Percentiles rank a stretch among this genome's conserved stretches.
Evolutionary conservation across 1,140 invertebrate genomes (phyloP).

Genomic region (Nylanderia fulva): DNA sequence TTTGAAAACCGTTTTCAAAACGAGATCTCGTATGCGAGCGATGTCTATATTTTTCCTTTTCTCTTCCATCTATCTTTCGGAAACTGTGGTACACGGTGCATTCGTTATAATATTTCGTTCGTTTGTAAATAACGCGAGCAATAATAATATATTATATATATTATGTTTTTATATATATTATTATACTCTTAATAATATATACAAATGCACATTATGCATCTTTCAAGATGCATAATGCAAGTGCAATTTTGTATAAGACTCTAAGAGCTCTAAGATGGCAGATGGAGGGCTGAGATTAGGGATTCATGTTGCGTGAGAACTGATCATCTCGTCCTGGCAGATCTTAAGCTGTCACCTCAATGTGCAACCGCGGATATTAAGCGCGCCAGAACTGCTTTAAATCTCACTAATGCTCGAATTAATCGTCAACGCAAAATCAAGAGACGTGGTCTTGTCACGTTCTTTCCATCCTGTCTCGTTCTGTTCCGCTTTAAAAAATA

Average conservation of each 20-base stretch:
- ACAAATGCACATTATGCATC: background rate
- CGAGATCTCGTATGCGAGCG: background rate
- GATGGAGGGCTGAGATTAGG: background rate
- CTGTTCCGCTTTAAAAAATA: too few species aligned
- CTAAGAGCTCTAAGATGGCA: background rate
- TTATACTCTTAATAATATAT: background rate
- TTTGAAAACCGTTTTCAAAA: constrained; percentile 29
- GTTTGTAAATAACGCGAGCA: background rate
- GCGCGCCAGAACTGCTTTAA: background rate
- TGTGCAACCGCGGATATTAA: background rate
- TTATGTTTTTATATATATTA: too few species aligned
- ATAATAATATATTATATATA: too few species aligned
- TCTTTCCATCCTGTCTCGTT: too few species aligned
- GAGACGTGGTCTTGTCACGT: too few species aligned
- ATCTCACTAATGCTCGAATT: constrained; percentile 25
- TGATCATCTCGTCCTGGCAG: background rate
- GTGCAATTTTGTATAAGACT: background rate
- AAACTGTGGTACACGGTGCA: background rate
- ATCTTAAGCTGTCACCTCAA: background rate
- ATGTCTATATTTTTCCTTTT: background rate
- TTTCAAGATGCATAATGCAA: background rate
- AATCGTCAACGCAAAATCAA: constrained; percentile 47
- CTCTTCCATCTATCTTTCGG: background rate
- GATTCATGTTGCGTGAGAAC: background rate
- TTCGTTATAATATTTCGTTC: background rate